phyloP scores from a whole-genome alignment of 2,797 vertebrate species.

The Alosa sapidissima region DNA sequence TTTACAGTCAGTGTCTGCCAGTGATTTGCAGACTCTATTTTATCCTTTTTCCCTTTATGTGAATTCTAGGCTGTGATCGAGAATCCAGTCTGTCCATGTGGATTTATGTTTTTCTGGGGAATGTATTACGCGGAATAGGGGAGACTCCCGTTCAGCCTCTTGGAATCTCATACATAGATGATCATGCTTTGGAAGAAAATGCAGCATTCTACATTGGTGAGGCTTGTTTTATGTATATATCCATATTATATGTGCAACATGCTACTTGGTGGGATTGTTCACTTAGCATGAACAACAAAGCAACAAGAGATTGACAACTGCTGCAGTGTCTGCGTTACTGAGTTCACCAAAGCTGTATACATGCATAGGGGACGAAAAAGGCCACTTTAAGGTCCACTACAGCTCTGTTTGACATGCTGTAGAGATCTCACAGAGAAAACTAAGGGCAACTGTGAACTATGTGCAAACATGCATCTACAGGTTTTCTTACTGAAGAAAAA shows the following conservation, averaged over 20 bases:
- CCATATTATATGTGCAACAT: neutral
- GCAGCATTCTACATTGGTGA: constrained; percentile 85
- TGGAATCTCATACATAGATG: constrained; percentile 84
- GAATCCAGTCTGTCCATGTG: constrained; percentile 79
- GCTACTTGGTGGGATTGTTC: neutral
- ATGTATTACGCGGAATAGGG: constrained; percentile 83
- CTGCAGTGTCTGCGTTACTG: too few relatives aligned
- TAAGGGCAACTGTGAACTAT: neutral
- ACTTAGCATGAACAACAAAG: neutral
- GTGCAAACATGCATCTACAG: too few relatives aligned
- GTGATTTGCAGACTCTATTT: constrained; percentile 3
- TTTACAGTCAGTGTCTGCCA: constrained; percentile 2
- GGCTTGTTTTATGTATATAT: neutral
- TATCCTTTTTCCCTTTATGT: neutral
- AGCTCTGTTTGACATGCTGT: too few relatives aligned
- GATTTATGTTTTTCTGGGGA: constrained; percentile 83
- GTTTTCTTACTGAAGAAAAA: neutral
- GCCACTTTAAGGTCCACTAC: too few relatives aligned
- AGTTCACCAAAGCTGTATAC: neutral
- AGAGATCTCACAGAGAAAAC: neutral
- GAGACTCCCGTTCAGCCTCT: constrained; percentile 85
- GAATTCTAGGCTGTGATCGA: constrained; percentile 71
- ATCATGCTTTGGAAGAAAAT: constrained; percentile 77
- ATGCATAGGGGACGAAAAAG: neutral
- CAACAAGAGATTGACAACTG: too few relatives aligned